Evolutionary conservation across 2,113 vertebrate species (phyloP), one percentile per base, ranked within the genome.

Genomic region (Dissostichus mawsoni): DNA sequence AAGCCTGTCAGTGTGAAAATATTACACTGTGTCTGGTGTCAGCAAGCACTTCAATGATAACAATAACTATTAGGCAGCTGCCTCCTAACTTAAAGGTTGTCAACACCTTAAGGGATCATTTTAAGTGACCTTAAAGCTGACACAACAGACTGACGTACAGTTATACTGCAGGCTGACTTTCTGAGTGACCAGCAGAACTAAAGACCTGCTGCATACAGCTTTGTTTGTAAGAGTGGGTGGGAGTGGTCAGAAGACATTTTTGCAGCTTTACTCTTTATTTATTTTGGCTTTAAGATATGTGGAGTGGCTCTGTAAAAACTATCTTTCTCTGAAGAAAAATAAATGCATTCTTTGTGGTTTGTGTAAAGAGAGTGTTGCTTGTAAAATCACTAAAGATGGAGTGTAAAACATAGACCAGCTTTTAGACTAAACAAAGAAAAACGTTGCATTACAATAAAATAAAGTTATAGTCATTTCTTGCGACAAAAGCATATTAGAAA

Each of bases 201-300:
- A 67, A 78, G 50, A 57, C 17, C 68, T 57, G 76, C 80, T 73
- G 63, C 70, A 68, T 74, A 67, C 80, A 25, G 9, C 44, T 75
- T 47, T 70, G 83, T 82, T 78, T 50, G 8, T 58, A 74, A 16
- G 63, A 68, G 44, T 7, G 55, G 56, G 48, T 58, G 61, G 72
- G 20, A 72, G 47, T 78, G 56, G 55, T 70, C 52, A 16, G 7
- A 11, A 41, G 8, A 81, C 36, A 57, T 66, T 47, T 53, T 5
- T 45, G 12, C 11, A n/a, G 20, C 36, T 25, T 51, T 81, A 25
- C 51, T 80, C 62, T 77, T 79, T 74, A 72, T 88, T 90, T 86
- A 76, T 58, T 52, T 70, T 83, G 82, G 84, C 33, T 66, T 36
- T 71, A 36, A 77, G 71, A 84, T 62, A 76, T 66, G 57, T 71